Percentiles rank a stretch among this genome's conserved stretches.
phyloP scores from a whole-genome alignment of 2,888 invertebrate genomes.

The Pharmacophagus antenor region DNA sequence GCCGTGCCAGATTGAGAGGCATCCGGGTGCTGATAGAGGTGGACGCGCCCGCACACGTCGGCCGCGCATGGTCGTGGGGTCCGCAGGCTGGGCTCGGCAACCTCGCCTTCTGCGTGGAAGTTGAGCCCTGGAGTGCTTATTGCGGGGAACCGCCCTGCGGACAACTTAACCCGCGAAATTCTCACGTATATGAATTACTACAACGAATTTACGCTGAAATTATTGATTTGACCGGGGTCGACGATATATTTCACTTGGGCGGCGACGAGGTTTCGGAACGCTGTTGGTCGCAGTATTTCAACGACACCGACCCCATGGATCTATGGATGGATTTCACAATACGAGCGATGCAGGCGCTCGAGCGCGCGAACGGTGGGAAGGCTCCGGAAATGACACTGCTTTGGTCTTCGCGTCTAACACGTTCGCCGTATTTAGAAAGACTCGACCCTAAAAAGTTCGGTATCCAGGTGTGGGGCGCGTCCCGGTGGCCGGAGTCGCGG shows the following conservation, averaged over 20 bases:
- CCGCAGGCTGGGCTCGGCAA: constrained; percentile 87
- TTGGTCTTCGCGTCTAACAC: constrained; percentile 90
- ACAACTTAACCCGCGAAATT: constrained; percentile 90
- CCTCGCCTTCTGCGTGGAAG: constrained; percentile 89
- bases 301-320: constrained; percentile 88
- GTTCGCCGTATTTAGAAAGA: constrained; percentile 83
- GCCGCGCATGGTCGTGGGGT: constrained; percentile 93
- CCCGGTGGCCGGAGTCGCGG: constrained; percentile 89
- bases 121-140: constrained; percentile 89
- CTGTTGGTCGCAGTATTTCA: constrained; percentile 88
- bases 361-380: constrained; percentile 82
- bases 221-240: constrained; percentile 86
- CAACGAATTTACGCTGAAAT: constrained; percentile 88
- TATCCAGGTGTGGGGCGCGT: constrained; percentile 91
- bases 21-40: constrained; percentile 93
- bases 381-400: constrained; percentile 82
- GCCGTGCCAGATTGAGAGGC: constrained; percentile 89
- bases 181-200: constrained; percentile 86
- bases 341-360: constrained; percentile 82
- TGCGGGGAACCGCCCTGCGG: constrained; percentile 94
- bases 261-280: constrained; percentile 91
- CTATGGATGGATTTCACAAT: constrained; percentile 90
- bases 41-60: constrained; percentile 94
- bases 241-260: constrained; percentile 91
- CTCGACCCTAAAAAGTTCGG: constrained; percentile 81